Evolutionary conservation across 1,140 invertebrate species (phyloP).

Genomic region (Zophobas atratus): DNA sequence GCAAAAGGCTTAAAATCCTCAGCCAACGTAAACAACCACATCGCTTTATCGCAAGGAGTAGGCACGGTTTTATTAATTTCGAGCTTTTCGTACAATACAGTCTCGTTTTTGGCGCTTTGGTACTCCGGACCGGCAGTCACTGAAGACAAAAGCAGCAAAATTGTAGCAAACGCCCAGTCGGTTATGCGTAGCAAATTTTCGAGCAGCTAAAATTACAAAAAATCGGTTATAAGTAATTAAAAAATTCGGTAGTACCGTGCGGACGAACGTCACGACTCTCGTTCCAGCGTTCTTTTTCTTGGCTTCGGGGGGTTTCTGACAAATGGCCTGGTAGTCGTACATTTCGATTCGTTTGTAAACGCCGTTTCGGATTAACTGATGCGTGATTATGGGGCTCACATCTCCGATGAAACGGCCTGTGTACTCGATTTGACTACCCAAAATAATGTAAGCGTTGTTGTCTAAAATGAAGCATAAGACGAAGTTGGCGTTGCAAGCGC

Average conservation of each 20-base stretch:
- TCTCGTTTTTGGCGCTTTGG: slow-evolving; percentile 58
- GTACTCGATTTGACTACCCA: slow-evolving; percentile 79
- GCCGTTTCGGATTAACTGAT: slow-evolving; percentile 80
- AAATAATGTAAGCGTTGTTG: slow-evolving; percentile 89
- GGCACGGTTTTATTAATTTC: slow-evolving; percentile 74
- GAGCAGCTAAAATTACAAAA: slow-evolving; percentile 50
- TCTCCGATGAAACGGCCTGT: slow-evolving; percentile 90
- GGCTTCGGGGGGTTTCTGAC: slow-evolving; percentile 66
- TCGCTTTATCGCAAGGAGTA: slow-evolving; percentile 84
- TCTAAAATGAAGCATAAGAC: slow-evolving; percentile 88
- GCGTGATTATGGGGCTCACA: slow-evolving; percentile 84
- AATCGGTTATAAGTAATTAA: slow-evolving; percentile 11
- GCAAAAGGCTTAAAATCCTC: slow-evolving; percentile 46
- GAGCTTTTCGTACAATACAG: slow-evolving; percentile 63
- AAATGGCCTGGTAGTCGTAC: slow-evolving; percentile 93
- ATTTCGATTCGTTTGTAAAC: slow-evolving; percentile 84
- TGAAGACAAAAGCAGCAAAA: slow-evolving; percentile 53
- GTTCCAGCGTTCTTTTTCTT: slow-evolving; percentile 48
- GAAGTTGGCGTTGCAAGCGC: slow-evolving; percentile 80
- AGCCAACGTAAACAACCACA: slow-evolving; percentile 67
- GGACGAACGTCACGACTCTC: slow-evolving; percentile 17
- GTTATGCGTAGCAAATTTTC: slow-evolving; percentile 52
- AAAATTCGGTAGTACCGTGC: slow-evolving; percentile 21
- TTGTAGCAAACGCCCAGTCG: slow-evolving; percentile 44
- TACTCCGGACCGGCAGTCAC: slow-evolving; percentile 45